phyloP scores from a whole-genome alignment of 2,888 invertebrate species.

The Rhopalosiphum nymphaeae region DNA sequence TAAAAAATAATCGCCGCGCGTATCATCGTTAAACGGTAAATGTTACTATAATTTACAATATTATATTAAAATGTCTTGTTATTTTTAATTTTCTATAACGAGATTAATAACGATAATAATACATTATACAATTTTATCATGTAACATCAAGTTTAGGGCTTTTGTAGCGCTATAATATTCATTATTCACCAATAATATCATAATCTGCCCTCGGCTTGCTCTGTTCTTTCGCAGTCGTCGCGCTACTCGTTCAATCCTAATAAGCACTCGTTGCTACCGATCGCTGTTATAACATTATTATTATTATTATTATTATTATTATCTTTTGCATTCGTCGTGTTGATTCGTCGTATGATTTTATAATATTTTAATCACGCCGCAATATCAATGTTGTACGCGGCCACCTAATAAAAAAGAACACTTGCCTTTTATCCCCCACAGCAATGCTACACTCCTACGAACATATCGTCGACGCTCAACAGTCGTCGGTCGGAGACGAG shows the following conservation, averaged over 20 bases:
- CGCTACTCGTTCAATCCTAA: not conserved
- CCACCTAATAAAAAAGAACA: not conserved
- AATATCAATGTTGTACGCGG: not conserved
- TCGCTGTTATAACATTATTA: not conserved
- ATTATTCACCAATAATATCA: not conserved
- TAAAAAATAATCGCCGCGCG: not conserved
- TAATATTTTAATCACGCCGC: too few species aligned
- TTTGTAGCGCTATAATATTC: not conserved
- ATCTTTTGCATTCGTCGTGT: not conserved
- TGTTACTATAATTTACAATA: not conserved
- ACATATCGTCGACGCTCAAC: not conserved
- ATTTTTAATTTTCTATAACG: not conserved
- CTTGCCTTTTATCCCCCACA: not conserved
- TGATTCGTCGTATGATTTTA: not conserved
- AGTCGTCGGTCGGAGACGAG: constrained; percentile 72
- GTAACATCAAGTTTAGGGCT: not conserved
- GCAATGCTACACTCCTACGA: constrained; percentile 53
- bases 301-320: not conserved
- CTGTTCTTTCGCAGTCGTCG: not conserved
- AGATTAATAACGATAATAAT: not conserved
- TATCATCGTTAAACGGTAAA: not conserved
- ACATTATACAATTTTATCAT: not conserved
- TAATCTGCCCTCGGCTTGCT: not conserved
- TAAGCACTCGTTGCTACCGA: not conserved
- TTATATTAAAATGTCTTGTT: not conserved